Evolutionary conservation across 2,888 invertebrate genomes (phyloP).

Genomic region (Gasteruption jaculator): DNA sequence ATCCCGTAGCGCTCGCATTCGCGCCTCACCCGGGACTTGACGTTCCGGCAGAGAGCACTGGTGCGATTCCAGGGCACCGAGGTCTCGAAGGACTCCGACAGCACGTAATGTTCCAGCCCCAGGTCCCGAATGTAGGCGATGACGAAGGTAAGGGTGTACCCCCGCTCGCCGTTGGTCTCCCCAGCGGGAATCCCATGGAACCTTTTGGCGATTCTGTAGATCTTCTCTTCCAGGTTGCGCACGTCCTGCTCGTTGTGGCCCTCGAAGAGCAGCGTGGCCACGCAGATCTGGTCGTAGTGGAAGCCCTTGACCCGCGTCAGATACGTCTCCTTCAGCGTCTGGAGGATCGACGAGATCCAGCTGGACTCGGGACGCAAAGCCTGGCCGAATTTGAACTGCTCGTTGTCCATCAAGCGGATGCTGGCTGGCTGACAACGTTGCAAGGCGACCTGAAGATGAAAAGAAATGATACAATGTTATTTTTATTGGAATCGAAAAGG

Average conservation of each 20-base stretch:
- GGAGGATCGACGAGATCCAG: conserved; percentile 67
- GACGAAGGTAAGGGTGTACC: conserved; percentile 94
- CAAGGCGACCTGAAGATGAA: conserved; percentile 54
- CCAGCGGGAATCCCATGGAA: conserved; percentile 87
- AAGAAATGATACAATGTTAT: background rate
- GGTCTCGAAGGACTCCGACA: conserved; percentile 98
- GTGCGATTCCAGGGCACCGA: conserved; percentile 96
- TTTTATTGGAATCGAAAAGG: no score
- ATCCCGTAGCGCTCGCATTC: conserved; percentile 63
- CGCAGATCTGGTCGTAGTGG: conserved; percentile 74
- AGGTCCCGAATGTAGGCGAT: conserved; percentile 97
- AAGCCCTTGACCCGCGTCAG: conserved; percentile 86
- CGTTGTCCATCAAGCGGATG: conserved; percentile 94
- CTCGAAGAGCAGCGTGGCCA: conserved; percentile 92
- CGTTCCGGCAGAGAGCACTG: conserved; percentile 77
- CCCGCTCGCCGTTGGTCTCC: conserved; percentile 88
- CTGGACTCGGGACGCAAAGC: conserved; percentile 63
- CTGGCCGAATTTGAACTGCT: conserved; percentile 93
- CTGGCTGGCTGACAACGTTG: conserved; percentile 92
- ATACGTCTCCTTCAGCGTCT: conserved; percentile 80
- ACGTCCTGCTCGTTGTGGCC: conserved; percentile 70
- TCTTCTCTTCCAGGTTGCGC: conserved; percentile 66
- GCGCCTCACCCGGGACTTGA: conserved; percentile 71
- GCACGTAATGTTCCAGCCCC: conserved; percentile 79
- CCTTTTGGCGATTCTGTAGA: conserved; percentile 73